Conservation (phyloP, 2,797 vertebrate genomes). For the Arnoldichthys spilopterus region DNA sequence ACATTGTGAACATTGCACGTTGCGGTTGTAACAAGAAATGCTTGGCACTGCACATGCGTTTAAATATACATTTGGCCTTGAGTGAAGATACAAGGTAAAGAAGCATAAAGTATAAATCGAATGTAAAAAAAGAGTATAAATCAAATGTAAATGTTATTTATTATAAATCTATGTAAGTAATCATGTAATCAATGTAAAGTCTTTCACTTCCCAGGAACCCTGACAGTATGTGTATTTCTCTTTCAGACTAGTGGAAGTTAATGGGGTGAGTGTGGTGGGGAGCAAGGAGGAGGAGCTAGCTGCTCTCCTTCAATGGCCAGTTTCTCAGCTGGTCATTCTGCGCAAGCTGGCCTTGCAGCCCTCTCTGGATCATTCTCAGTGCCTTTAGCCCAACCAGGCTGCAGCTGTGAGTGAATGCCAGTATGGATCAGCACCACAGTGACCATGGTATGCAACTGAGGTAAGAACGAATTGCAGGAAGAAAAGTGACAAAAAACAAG, state of each 20-base stretch:
- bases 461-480: neutral
- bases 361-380: neutral
- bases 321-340: conserved; percentile 71
- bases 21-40: too few relatives aligned
- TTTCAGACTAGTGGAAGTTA: conserved; percentile 76
- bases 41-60: too few relatives aligned
- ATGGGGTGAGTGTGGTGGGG: conserved; percentile 70
- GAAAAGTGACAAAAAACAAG: neutral
- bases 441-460: neutral
- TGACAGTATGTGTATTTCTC: neutral
- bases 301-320: conserved; percentile 63
- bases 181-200: too few relatives aligned
- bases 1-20: too few relatives aligned
- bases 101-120: too few relatives aligned
- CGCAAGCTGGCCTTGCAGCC: conserved; percentile 51
- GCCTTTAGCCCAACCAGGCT: conserved; percentile 34
- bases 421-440: neutral
- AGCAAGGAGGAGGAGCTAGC: conserved; percentile 68
- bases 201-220: too few relatives aligned
- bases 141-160: too few relatives aligned
- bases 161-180: neutral
- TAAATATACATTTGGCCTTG: too few relatives aligned
- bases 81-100: too few relatives aligned
- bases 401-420: conserved; percentile 34
- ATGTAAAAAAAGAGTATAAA: too few relatives aligned